Evolutionary conservation across 2,888 invertebrate genomes (phyloP), one percentile per base, ranked within the genome.

Genomic region (Esperia sulphurella): DNA sequence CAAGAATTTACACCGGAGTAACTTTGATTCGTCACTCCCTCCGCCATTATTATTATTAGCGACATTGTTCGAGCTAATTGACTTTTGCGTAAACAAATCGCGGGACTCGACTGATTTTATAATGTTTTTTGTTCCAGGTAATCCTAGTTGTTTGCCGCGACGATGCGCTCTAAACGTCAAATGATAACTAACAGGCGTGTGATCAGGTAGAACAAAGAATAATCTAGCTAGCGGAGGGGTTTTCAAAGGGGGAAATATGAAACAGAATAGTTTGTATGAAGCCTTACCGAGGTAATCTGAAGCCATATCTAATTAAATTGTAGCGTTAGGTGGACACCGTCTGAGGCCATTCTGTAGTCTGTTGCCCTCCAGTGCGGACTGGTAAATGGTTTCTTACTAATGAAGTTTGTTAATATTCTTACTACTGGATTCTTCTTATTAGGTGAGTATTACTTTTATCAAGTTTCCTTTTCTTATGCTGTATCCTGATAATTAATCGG

Each of bases 251-350:
- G 75, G 73, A 65, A 79, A 80, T 79, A 85, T 83, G 87, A 82
- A 85, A 87, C 75, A 65, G 68, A 79, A 81, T 79, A 86, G 83
- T 79, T 77, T 79, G 77, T 77, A 73, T 73, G 88, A 88, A 88
- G 83, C 88, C 88, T 56, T 68, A 84, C 61, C 49, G 64, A 72
- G 81, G 76, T 89, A 89, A 89, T 89, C 88, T 78, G 88, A 89
- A 89, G 86, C 88, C 88, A 58, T 89, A 84, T 83, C 85, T 89
- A 89, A 89, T 89, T 89, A 85, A 85, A 89, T 88, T 89, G 86
- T 83, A 71, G 69, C 66, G 65, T 68, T 72, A 71, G 74, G 76
- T 77, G 74, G 71, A 67, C 69, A 71, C 59, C 61, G 75, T 64
- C 58, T 55, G 63, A 54, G 75, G 68, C 68, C 83, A 88, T 81